Percentiles rank a stretch among this genome's conserved stretches.
Conservation (phyloP, 2,113 vertebrate species). For the Opisthocomus hoazin region DNA sequence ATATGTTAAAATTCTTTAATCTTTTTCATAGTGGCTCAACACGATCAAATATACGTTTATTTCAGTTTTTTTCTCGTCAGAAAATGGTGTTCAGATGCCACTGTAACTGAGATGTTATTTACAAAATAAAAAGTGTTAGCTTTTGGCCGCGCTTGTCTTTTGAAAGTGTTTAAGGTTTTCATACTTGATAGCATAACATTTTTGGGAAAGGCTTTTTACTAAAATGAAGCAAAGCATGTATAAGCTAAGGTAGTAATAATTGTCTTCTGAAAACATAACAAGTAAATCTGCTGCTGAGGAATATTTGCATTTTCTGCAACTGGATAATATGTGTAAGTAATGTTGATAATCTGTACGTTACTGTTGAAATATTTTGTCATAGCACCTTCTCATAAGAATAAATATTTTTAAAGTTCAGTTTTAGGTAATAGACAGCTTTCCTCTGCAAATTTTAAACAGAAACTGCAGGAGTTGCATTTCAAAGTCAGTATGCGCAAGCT, state of each 20-base stretch:
- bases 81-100: not conserved
- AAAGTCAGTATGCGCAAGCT: not conserved
- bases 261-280: not conserved
- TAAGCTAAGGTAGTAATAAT: not conserved
- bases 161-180: not conserved
- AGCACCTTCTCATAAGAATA: not conserved
- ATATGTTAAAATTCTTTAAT: not conserved
- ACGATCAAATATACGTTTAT: not conserved
- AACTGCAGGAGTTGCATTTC: not conserved
- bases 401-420: not conserved
- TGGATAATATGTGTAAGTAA: not conserved
- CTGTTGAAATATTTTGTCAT: not conserved
- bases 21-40: not conserved
- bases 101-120: not conserved
- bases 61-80: not conserved
- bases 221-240: not conserved
- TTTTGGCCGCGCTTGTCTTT: not conserved
- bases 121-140: not conserved
- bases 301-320: not conserved
- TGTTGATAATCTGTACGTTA: not conserved
- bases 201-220: not conserved
- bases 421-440: not conserved
- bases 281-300: not conserved
- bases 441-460: not conserved
- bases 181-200: not conserved